Percentiles rank a stretch among this genome's conserved stretches.
These are phyloP conservation scores for Brenthis hecate DNA, from an alignment of 2,888 invertebrate genomes.

Conservation along the genomic window DNA sequence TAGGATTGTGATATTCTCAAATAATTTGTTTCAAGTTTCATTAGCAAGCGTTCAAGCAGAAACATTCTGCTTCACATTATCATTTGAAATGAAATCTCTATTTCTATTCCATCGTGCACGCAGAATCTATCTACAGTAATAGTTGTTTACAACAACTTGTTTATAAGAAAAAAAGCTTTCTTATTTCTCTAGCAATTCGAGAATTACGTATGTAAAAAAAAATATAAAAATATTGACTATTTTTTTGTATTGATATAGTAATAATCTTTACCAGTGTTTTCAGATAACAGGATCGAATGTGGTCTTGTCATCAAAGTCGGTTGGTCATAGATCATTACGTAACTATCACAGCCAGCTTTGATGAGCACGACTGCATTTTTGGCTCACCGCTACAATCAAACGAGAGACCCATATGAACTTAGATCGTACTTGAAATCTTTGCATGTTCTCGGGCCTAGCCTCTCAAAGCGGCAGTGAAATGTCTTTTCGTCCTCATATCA, in stretches of 20 bases:
- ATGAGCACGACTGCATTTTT: slow-evolving; percentile 89
- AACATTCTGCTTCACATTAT: no score
- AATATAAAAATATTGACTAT: no score
- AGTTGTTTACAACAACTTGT: no score
- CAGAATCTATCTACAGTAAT: no score
- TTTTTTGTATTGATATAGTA: background rate
- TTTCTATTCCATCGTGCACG: no score
- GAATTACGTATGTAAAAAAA: no score
- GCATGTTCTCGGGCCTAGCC: slow-evolving; percentile 82
- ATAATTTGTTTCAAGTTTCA: no score
- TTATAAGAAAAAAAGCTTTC: no score
- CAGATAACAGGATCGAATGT: slow-evolving; percentile 51
- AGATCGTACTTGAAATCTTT: background rate
- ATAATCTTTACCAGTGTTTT: slow-evolving; percentile 1
- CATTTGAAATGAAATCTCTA: no score
- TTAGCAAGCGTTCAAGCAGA: no score
- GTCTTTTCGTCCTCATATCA: slow-evolving; percentile 87
- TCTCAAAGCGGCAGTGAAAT: slow-evolving; percentile 96
- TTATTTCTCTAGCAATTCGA: no score
- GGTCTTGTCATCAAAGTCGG: slow-evolving; percentile 90
- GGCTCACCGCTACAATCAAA: background rate
- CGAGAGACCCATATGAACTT: background rate
- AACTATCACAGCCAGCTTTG: slow-evolving; percentile 98
- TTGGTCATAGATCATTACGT: slow-evolving; percentile 87
- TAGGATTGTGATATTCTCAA: no score